Percentiles rank a stretch among this genome's conserved stretches.
Conservation (phyloP, 1,140 invertebrate species). For the Drosophila novamexicana region DNA sequence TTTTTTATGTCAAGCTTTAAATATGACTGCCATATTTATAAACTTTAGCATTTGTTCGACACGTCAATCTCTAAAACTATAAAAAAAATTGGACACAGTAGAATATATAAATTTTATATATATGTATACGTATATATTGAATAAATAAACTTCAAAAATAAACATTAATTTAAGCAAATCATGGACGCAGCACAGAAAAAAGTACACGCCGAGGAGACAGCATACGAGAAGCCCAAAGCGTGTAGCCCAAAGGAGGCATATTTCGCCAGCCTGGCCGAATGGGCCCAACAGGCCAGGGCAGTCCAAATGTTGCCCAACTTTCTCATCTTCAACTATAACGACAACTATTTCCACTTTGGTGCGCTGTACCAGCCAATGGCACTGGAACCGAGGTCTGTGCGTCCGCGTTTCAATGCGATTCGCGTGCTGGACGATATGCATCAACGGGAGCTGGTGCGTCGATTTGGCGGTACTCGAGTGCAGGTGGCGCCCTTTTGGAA, state of each 20-base stretch:
- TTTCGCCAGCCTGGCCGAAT: constrained; percentile 5
- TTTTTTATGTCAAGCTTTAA: neutral
- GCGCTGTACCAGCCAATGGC: neutral
- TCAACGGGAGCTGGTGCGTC: neutral
- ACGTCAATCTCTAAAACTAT: neutral
- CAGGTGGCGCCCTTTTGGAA: constrained; percentile 24
- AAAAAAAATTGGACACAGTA: neutral
- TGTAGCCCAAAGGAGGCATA: neutral
- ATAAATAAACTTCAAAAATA: neutral
- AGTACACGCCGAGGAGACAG: no score
- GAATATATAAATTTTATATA: neutral
- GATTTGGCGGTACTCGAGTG: neutral
- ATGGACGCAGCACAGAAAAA: neutral
- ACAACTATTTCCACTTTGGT: neutral
- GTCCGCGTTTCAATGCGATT: neutral
- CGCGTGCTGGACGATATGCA: neutral
- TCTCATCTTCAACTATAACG: constrained; percentile 1
- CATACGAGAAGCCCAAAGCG: neutral
- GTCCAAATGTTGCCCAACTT: neutral
- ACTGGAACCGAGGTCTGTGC: neutral
- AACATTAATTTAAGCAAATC: neutral
- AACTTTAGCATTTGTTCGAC: neutral
- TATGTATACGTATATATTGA: neutral
- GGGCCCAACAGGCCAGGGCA: neutral
- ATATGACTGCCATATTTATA: neutral